Base-by-base conservation (phyloP, 2,797 vertebrate genomes). In the Lithobates pipiens region DNA sequence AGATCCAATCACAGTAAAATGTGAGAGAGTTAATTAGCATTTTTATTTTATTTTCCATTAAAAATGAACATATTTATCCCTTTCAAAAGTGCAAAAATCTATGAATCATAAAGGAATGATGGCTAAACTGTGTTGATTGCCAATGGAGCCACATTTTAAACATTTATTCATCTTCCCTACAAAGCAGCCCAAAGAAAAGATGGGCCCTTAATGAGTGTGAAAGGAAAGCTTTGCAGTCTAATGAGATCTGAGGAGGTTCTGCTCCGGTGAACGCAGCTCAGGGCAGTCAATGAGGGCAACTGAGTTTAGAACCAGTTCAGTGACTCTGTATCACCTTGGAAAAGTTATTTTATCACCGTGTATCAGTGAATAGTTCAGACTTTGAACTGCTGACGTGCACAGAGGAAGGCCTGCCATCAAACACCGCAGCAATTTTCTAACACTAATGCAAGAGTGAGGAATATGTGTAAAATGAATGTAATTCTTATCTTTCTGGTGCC, bases 261-360 rank as follows among this genome's bases (percentile, higher is more conserved):
- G 57, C 73, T 54, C 61, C 65, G 46, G 68, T 65, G 69, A 79
- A 27, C 27, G 9, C 15, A 65, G 76, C 75, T 27, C 67, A 72
- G 39, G 11, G 27, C 32, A 21, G 18, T 7, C 21, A 18, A 80
- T 34, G 54, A 76, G 84, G 29, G 10, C 78, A 76, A 4, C 39
- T 39, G 78, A 85, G 84, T 80, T 85, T 75, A 75, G 11, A 79
- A 85, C 77, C 78, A 80, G 84, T 81, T 80, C 72, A 85, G 63
- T 80, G 84, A 85, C 84, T 85, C 77, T 10, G 11, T 15, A 46
- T 85, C 70, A 85, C 84, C 84, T 85, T 80, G 77, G 77, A 73
- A 61, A 11, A 73, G 77, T 69, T 69, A 23, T 67, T 63, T 79
- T 79, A 85, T 85, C 76, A 27, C 36, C n/a, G 36, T 79, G 69